Conservation (phyloP, 1,140 invertebrate genomes). For the Drosophila nigrodunni region DNA sequence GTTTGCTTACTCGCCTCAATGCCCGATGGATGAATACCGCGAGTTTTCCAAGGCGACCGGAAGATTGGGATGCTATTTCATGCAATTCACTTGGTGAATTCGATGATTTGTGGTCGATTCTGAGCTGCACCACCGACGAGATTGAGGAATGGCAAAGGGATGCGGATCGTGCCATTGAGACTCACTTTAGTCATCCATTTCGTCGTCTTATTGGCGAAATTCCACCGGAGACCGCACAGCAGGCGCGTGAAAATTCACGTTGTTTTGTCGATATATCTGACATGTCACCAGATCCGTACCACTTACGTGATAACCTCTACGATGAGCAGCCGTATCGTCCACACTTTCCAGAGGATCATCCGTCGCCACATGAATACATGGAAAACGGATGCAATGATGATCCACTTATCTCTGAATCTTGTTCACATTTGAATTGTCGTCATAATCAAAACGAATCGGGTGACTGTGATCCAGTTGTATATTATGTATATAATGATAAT, state of each 20-base stretch:
- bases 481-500: background rate
- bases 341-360: background rate
- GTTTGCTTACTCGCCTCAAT: background rate
- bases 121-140: slow-evolving; percentile 9
- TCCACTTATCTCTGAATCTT: background rate
- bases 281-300: background rate
- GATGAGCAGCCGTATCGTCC: background rate
- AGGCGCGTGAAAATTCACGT: slow-evolving; percentile 8
- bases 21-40: background rate
- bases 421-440: background rate
- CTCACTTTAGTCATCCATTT: slow-evolving; percentile 14
- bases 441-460: background rate
- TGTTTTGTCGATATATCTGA: background rate
- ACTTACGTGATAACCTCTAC: background rate
- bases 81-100: background rate
- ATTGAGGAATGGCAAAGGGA: slow-evolving; percentile 12
- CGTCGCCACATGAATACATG: background rate
- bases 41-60: background rate
- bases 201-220: slow-evolving; percentile 27
- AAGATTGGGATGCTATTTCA: background rate
- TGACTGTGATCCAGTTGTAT: background rate
- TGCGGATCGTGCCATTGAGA: slow-evolving; percentile 34
- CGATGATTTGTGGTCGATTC: slow-evolving; percentile 1
- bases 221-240: slow-evolving; percentile 10
- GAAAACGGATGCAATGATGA: background rate